Percentiles rank a stretch among this genome's conserved stretches.
Evolutionary conservation across 2,797 vertebrate genomes (phyloP).

Genomic region (Novumbra hubbsi): DNA sequence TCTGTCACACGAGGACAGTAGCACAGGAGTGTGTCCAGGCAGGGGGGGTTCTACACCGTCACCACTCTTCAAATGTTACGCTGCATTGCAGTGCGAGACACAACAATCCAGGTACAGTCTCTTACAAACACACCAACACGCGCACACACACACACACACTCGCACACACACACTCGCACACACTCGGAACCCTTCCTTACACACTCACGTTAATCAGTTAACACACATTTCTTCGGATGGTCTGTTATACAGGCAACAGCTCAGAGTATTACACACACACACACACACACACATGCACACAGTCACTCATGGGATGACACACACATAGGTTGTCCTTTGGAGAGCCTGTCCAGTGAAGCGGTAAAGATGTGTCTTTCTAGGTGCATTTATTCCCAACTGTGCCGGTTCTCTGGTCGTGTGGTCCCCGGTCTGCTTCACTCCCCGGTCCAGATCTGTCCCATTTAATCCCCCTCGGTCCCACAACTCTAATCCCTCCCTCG

Average conservation of each 20-base stretch:
- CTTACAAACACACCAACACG: neutral
- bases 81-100: slow-evolving; percentile 11
- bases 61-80: slow-evolving; percentile 30
- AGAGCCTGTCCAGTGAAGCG: slow-evolving; percentile 32
- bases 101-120: neutral
- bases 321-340: slow-evolving; percentile 26
- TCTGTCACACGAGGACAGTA: neutral
- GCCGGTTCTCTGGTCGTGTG: slow-evolving; percentile 30
- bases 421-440: slow-evolving; percentile 17
- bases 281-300: slow-evolving; percentile 14
- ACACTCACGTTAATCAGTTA: neutral
- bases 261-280: slow-evolving; percentile 11
- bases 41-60: neutral
- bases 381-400: slow-evolving; percentile 20
- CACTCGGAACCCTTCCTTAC: slow-evolving; percentile 3
- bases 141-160: neutral
- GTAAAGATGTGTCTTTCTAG: slow-evolving; percentile 41
- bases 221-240: neutral
- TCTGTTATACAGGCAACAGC: neutral
- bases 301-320: slow-evolving; percentile 13
- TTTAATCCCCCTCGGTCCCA: neutral
- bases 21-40: neutral
- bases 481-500: too few species aligned
- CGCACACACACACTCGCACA: slow-evolving; percentile 16
- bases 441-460: neutral